Percentiles rank a stretch among this genome's conserved stretches.
Evolutionary conservation across 2,113 vertebrate species (phyloP).

Genomic region (Physeter macrocephalus): DNA sequence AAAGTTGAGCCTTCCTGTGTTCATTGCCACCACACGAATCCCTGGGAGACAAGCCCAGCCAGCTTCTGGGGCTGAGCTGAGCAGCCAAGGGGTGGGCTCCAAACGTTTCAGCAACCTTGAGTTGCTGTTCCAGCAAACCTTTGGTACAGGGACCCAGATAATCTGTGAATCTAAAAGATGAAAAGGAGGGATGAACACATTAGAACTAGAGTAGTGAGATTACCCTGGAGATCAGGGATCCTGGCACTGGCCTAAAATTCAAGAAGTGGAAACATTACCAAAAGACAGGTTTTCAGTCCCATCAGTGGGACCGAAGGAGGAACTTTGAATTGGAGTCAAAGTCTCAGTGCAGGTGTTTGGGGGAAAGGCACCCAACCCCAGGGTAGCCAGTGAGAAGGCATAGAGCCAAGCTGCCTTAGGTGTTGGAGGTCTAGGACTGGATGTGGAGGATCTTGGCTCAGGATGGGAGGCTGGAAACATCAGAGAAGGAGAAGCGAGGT

Average conservation of each 20-base stretch:
- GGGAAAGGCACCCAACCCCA: not conserved
- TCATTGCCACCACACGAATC: not conserved
- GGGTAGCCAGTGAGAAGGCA: not conserved
- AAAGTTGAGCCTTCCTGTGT: not conserved
- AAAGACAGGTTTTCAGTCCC: not conserved
- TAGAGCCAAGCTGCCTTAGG: not conserved
- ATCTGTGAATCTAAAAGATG: not conserved
- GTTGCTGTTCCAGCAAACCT: not conserved
- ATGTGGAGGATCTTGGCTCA: not conserved
- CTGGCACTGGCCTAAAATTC: not conserved
- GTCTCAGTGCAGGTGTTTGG: not conserved
- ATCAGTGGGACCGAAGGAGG: not conserved
- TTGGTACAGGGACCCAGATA: not conserved
- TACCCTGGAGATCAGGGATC: not conserved
- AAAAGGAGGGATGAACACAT: not conserved
- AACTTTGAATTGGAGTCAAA: not conserved
- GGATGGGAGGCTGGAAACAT: not conserved
- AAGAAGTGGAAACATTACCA: not conserved
- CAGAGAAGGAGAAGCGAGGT: not conserved
- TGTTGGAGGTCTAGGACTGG: too few relatives aligned
- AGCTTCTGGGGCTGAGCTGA: not conserved
- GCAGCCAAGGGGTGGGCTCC: not conserved
- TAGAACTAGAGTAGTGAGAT: not conserved
- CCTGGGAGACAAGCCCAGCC: not conserved
- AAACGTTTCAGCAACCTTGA: not conserved